Conservation (phyloP, 2,888 invertebrate genomes). For the Phalera bucephala region DNA sequence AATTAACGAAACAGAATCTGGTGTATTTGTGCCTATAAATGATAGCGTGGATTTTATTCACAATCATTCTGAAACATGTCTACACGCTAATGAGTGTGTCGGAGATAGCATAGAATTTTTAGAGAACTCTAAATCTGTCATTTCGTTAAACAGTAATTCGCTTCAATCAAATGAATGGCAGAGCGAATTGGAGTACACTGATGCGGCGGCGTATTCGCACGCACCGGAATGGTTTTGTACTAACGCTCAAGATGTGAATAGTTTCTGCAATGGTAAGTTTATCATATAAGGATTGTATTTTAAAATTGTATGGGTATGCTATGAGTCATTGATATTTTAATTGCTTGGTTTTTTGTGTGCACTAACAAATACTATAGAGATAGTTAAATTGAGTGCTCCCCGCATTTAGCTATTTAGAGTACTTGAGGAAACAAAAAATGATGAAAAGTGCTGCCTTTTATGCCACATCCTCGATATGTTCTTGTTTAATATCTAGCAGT, state of each 20-base stretch:
- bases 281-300: no score
- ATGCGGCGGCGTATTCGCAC: constrained; percentile 19
- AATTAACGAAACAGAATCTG: constrained; percentile 53
- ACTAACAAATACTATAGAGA: no score
- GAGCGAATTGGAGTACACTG: constrained; percentile 19
- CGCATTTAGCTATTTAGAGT: no score
- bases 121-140: constrained; percentile 47
- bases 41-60: constrained; percentile 67
- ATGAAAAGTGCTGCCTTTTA: no score
- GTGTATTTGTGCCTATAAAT: constrained; percentile 37
- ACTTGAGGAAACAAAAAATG: no score
- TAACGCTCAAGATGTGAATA: constrained; percentile 42
- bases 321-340: no score
- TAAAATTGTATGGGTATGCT: no score
- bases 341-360: no score
- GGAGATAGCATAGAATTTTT: constrained; percentile 57
- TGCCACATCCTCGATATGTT: no score
- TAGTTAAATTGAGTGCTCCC: no score
- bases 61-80: constrained; percentile 72
- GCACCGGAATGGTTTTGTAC: constrained; percentile 39
- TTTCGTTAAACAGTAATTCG: constrained; percentile 48
- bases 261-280: constrained; percentile 29
- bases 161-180: constrained; percentile 24
- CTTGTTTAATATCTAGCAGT: no score
- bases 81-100: constrained; percentile 62